Percentiles rank a stretch among this genome's conserved stretches.
Conservation (phyloP, 2,888 invertebrate genomes). For the Allolobophora icterica region DNA sequence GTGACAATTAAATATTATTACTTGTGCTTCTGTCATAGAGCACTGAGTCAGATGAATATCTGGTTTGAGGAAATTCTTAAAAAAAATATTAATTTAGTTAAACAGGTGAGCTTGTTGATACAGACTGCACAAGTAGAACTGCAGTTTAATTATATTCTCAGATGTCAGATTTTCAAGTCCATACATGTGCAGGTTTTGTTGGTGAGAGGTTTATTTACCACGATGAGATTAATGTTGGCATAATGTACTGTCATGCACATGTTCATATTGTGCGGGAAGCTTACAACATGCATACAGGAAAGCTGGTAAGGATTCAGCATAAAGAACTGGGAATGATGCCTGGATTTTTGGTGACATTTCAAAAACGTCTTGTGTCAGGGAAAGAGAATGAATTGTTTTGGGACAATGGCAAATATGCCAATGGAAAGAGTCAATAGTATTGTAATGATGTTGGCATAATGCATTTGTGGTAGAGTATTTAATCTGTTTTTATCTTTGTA, state of each 20-base stretch:
- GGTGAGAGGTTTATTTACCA: background rate
- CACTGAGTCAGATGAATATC: background rate
- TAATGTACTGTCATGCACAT: background rate
- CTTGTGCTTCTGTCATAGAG: background rate
- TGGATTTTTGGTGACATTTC: background rate
- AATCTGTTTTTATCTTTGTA: conserved; percentile 2
- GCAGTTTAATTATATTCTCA: background rate
- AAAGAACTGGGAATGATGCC: background rate
- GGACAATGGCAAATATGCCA: background rate
- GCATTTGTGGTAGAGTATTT: background rate
- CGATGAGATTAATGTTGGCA: background rate
- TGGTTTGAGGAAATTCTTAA: background rate
- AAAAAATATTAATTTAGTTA: conserved; percentile 3
- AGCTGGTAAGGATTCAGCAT: background rate
- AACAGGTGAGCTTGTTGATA: conserved; percentile 17
- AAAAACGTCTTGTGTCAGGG: background rate
- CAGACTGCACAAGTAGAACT: conserved; percentile 2
- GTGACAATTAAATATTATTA: background rate
- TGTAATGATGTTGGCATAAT: background rate
- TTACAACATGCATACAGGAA: background rate
- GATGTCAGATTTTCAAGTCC: background rate
- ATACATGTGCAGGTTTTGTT: background rate
- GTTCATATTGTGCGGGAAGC: background rate
- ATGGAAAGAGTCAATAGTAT: background rate
- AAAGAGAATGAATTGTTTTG: background rate